These are phyloP conservation scores for Macrosiphum euphorbiae DNA, from an alignment of 2,888 invertebrate species.

Conservation along the genomic window DNA sequence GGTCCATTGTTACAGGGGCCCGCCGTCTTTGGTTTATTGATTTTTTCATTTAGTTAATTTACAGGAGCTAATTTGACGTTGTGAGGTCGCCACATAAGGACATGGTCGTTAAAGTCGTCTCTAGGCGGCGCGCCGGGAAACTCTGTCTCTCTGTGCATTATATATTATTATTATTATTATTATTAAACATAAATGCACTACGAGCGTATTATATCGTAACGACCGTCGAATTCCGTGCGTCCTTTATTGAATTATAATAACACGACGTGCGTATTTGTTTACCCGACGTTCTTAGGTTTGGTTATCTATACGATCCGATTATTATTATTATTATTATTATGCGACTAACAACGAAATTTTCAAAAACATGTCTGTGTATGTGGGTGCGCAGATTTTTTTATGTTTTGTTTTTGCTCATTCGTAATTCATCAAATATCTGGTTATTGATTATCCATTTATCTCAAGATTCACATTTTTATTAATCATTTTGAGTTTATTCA, in stretches of 20 bases:
- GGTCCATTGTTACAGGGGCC: constrained; percentile 22
- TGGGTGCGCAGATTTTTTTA: background rate
- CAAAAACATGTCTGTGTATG: background rate
- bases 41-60: constrained; percentile 63
- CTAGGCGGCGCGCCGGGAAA: constrained; percentile 1
- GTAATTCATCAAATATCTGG: background rate
- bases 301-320: background rate
- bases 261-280: background rate
- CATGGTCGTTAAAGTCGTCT: constrained; percentile 55
- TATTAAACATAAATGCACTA: background rate
- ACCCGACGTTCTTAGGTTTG: background rate
- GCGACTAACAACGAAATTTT: background rate
- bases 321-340: background rate
- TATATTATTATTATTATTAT: background rate
- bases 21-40: constrained; percentile 50
- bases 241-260: background rate
- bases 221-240: background rate
- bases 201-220: background rate
- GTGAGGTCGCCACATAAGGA: constrained; percentile 56
- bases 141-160: background rate
- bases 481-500: background rate
- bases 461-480: background rate
- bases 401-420: background rate
- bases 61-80: constrained; percentile 61
- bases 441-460: background rate